Evolutionary conservation across 2,888 invertebrate genomes (phyloP), one percentile per base, ranked within the genome.

Genomic region (Volucella inanis): DNA sequence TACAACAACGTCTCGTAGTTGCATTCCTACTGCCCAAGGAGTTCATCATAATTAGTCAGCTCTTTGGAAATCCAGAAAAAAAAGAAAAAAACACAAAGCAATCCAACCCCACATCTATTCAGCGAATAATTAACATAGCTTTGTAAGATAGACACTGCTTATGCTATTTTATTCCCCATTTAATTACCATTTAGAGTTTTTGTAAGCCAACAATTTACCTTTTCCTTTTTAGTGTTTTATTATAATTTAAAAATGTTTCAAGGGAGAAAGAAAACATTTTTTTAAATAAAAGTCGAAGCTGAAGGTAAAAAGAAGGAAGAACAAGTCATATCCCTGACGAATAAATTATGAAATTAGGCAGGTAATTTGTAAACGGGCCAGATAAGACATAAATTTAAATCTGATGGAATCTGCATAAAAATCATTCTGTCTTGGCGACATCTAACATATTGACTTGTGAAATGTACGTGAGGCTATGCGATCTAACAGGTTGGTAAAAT

Each of bases 141-240:
- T 52, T 52, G 52, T 71, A 31, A 61, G 50, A 50, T 43, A 59
- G 57, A 45, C 67, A 67, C 67, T 55, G 18, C 14, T 45, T 45
- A 11, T n/a, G 6, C 52, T 39, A 54, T 54, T 39, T 54, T 31
- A 54, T 47, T 47, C 49, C 6, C 55, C 31, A 12, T 15, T 52
- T 68, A 76, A 76, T 76, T 76, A 68, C 52, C 47, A 12, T 39
- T 18, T 52, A 41, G 45, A 43, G 52, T 15, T 71, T 22, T 22
- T 2, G 52, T 61, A 62, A 62, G 10, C 61, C 9, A 52, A 1
- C 43, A 38, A 72, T 45, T 54, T 54, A 15, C 52, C 22, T 61
- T 41, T 14, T 55, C 50, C 8, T 10, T 70, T 43, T 41, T 47
- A 3, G 18, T 68, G 22, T 67, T 54, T 43, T 14, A 22, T 10